Conservation (phyloP, 2,797 vertebrate genomes). For the Tympanoctomys barrerae region DNA sequence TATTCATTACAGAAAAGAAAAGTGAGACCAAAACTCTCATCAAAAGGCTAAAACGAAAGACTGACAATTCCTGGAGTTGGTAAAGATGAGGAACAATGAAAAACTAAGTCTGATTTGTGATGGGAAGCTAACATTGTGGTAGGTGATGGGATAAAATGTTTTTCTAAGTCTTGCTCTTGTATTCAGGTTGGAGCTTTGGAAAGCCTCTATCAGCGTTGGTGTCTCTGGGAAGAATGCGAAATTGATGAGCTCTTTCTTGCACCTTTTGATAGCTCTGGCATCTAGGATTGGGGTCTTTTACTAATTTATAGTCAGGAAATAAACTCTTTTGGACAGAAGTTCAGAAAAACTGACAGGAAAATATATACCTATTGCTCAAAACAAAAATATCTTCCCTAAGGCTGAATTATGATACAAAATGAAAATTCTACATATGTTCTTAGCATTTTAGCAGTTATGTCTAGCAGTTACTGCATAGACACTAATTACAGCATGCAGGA, state of each 20-base stretch:
- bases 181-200: background rate
- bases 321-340: conserved; percentile 46
- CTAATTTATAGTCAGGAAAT: conserved; percentile 28
- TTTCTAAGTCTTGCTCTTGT: background rate
- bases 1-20: background rate
- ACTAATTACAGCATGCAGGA: background rate
- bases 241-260: background rate
- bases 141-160: background rate
- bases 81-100: background rate
- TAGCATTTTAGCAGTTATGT: conserved; percentile 7
- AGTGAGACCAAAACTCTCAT: background rate
- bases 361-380: background rate
- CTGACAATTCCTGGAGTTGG: background rate
- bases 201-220: background rate
- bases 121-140: background rate
- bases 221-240: background rate
- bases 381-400: background rate
- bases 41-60: background rate
- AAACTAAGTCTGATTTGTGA: no score
- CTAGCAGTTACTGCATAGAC: conserved; percentile 1
- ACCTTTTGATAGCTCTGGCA: background rate
- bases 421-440: conserved; percentile 23
- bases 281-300: conserved; percentile 34
- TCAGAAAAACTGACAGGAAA: conserved; percentile 40
- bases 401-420: conserved; percentile 19